Percentiles rank a stretch among this genome's conserved stretches.
Evolutionary conservation across 1,140 invertebrate species (phyloP).

Genomic region (Oryctes rhinoceros): DNA sequence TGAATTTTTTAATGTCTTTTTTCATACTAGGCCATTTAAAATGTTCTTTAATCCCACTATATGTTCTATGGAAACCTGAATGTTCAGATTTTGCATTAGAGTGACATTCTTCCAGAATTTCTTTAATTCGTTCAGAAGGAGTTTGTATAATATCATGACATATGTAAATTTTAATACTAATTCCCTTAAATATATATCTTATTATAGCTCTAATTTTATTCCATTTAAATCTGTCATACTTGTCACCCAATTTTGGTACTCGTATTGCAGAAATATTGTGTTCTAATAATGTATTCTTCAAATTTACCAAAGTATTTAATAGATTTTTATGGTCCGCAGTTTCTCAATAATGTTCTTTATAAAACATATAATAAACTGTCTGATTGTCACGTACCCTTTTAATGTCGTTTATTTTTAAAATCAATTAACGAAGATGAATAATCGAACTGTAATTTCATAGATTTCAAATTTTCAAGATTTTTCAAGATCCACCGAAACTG

Average conservation of each 20-base stretch:
- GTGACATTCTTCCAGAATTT: constrained; percentile 51
- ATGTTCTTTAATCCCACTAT: constrained; percentile 51
- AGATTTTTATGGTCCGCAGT: neutral
- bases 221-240: neutral
- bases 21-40: constrained; percentile 54
- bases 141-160: neutral
- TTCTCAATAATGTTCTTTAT: neutral
- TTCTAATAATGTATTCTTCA: neutral
- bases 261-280: neutral
- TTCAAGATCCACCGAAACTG: neutral
- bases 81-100: constrained; percentile 47
- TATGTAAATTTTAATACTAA: neutral
- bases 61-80: constrained; percentile 51
- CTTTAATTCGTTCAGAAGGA: constrained; percentile 15
- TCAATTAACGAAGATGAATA: no score
- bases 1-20: constrained; percentile 52
- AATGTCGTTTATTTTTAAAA: no score
- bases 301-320: neutral
- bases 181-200: neutral
- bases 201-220: neutral
- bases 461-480: neutral
- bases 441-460: neutral
- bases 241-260: neutral
- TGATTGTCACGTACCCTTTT: no score
- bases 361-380: no score